phyloP scores from a whole-genome alignment of 1,140 invertebrate species.

The Drosophila nasuta region DNA sequence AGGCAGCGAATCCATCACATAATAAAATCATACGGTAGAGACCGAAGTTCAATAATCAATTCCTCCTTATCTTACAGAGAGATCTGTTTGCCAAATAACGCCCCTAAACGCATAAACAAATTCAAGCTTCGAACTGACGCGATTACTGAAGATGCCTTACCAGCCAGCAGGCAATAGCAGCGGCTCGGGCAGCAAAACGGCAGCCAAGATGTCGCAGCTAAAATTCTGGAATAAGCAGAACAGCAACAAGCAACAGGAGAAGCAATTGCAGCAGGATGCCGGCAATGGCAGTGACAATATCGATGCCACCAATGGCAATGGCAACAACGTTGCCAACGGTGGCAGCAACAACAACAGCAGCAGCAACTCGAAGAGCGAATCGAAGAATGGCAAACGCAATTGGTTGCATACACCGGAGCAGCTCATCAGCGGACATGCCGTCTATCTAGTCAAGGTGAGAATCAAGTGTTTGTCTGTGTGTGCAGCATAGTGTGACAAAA shows the following conservation, averaged over 20 bases:
- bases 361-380: constrained; percentile 71
- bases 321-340: not conserved
- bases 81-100: not conserved
- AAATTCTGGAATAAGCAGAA: constrained; percentile 88
- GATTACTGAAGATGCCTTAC: constrained; percentile 61
- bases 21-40: constrained; percentile 1
- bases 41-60: not conserved
- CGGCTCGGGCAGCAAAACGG: constrained; percentile 58
- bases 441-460: constrained; percentile 97
- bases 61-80: not conserved
- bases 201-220: constrained; percentile 87
- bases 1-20: constrained; percentile 9
- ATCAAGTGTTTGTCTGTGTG: constrained; percentile 22
- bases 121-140: constrained; percentile 5
- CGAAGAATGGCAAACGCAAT: constrained; percentile 87
- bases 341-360: constrained; percentile 62
- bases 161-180: constrained; percentile 70
- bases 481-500: constrained; percentile 38
- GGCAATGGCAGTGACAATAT: constrained; percentile 61
- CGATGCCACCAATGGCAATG: constrained; percentile 78
- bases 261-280: constrained; percentile 65
- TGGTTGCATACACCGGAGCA: constrained; percentile 98
- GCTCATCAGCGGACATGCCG: constrained; percentile 96
- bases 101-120: not conserved
- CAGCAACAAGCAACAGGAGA: constrained; percentile 84